Evolutionary conservation across 2,888 invertebrate genomes (phyloP), one percentile per base, ranked within the genome.

Genomic region (Artemia sinica): DNA sequence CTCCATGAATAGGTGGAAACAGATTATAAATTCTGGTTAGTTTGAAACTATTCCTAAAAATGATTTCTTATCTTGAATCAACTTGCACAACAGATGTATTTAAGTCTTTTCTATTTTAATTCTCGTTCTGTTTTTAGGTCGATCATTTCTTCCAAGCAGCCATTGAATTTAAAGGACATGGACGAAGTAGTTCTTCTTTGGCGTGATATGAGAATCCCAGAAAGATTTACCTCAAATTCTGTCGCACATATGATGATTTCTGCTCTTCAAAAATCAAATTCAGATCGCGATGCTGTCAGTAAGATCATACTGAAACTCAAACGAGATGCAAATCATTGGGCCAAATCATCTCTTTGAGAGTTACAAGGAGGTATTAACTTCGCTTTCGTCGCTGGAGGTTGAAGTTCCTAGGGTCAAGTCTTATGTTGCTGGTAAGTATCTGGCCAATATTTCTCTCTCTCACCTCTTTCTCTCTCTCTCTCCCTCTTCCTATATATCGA

Each of bases 361-460:
- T 12, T 85, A 86, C 77, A 84, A 85, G 74, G 83, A 84, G 72
- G 78, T 87, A 69, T 83, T 86, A 28, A 83, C 84, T 74, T 83
- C 84, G 73, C 84, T 90, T 79, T 82, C 84, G 66, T 87, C 86
- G 71, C 81, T 86, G 72, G 89, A 89, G 76, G 84, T 84, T 63
- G 83, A 85, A 71, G 83, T 85, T 71, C 86, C 86, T 63, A 83
- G 85, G 67, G 84, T 87, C 69, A 84, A 84, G 70, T 84, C 85
- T 12, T 81, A 85, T 72, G 84, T 86, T 67, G 86, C 88, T 10
- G 78, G 69, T 79, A 80, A 66, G 74, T 84, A 65, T 78, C 84
- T 72, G 41, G 41, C 41, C 41, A 41, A 41, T 41, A 41, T 41
- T 41, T 41, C 41, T 41, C 41, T 41, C 41, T 41, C 41, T n/a